Base-by-base conservation (phyloP, 2,888 invertebrate genomes). In the Oscheius sp. region DNA sequence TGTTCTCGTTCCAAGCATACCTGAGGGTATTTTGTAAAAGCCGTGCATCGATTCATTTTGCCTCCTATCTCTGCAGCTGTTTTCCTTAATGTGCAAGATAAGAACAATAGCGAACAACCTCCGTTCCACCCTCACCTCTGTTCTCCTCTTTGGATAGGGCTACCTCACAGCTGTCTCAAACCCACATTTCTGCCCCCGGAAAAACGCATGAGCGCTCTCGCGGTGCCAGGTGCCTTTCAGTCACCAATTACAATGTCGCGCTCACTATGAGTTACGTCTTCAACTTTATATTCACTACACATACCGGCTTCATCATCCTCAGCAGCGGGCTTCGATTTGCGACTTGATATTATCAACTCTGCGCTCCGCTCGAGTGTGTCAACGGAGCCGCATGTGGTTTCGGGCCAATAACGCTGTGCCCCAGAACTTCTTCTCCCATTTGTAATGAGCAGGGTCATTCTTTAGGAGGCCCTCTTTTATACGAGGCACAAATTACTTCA, bases 261-360 rank as follows among this genome's bases (percentile, higher is more conserved):
- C 42, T 42, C 21, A 47, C 63, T 48, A 63, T 32, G 47, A 48
- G 33, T 13, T 63, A 63, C 10, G n/a, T 42, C 35, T 50, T 62
- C 62, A 33, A 42, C 37, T 53, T 68, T n/a, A 32, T 37, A 35
- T 35, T 35, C 35, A 11, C 35, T 32, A n/a, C 42, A 35, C 42
- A 32, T 55, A 51, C 53, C 68, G 37, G 55, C 32, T 60, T 35
- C 59, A 60, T 60, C n/a, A 21, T 53, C n/a, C n/a, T 13, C 53
- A 4, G n/a, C 48, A 47, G n/a, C 32, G 32, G 68, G 7, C 42
- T 55, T 68, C 68, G 68, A 68, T 68, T 68, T 68, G 68, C 68
- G 55, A 55, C 55, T 55, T 68, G 68, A 68, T 68, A 68, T 68
- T 68, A 68, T 68, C 68, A 68, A 68, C 68, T 53, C 33, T 42